A percentile compares a stretch with the other conserved stretches of the same genome.
Evolutionary conservation across 2,797 vertebrate genomes (phyloP).

Genomic region (Tolypeutes matacus): DNA sequence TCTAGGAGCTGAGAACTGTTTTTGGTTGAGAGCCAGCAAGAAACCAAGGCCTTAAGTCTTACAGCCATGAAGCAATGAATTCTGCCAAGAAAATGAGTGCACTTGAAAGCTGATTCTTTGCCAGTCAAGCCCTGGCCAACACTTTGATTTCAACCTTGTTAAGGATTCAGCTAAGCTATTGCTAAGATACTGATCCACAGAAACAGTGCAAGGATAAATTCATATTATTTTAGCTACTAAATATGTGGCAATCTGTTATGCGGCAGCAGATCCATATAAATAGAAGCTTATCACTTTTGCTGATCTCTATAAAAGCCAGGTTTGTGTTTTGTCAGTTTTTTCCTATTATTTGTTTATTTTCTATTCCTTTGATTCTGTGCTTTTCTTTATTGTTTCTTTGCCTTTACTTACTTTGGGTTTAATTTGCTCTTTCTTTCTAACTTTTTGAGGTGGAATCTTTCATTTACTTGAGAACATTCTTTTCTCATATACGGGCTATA

Average conservation of each 20-base stretch:
- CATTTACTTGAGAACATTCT: background rate
- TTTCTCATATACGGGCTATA: background rate
- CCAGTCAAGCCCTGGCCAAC: background rate
- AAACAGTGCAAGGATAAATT: background rate
- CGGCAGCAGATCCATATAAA: background rate
- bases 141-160: background rate
- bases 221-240: background rate
- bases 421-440: background rate
- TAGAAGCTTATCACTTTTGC: background rate
- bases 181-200: background rate
- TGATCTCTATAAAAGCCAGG: background rate
- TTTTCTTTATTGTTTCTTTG: background rate
- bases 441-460: background rate
- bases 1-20: background rate
- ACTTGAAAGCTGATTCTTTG: background rate
- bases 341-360: background rate
- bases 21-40: background rate
- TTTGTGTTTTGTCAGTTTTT: background rate
- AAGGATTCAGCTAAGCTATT: background rate
- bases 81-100: background rate
- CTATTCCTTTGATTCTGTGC: background rate
- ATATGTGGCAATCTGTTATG: background rate
- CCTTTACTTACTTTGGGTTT: background rate
- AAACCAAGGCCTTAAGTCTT: background rate
- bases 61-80: background rate